Base-by-base conservation (phyloP, 2,888 invertebrate species). In the Brachyopa scutellaris region DNA sequence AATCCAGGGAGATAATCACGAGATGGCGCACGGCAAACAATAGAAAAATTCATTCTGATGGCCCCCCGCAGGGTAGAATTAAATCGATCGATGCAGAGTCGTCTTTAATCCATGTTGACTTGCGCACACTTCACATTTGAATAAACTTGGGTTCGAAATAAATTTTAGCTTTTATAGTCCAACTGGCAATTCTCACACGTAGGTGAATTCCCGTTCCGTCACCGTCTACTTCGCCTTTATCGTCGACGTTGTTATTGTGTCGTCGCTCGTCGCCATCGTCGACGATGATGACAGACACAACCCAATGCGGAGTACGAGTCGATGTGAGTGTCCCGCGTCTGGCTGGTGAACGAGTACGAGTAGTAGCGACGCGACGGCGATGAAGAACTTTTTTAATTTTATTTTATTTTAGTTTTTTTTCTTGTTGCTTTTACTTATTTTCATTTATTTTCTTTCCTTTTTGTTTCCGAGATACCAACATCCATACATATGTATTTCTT, bases 101-200 rank as follows among this genome's bases (percentile, higher is more conserved):
- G 51, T 31, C 57, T 51, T 57, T 49, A 82, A 77, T 77, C 77
- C 82, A 66, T 72, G 82, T 89, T 86, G 86, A 87, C 90, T 88
- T 89, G 89, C 88, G 87, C 87, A 88, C 89, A 88, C 88, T 88
- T 89, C 88, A 88, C 87, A 89, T 88, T 90, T 90, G 89, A 90
- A 90, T 90, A 90, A 90, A 89, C 90, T 88, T 89, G 90, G 89
- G 88, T 89, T 87, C 86, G 87, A 88, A 88, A 87, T 87, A 88
- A 88, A 88, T 88, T 90, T 88, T 88, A 86, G 90, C 90, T 90
- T 90, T 89, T 90, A 90, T 90, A 90, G 88, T 87, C 87, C 87
- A 83, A 82, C 78, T 76, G 83, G 87, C 84, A 85, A 84, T 86
- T 86, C 88, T 88, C 88, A 87, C 85, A 84, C 84, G 84, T 79